Evolutionary conservation across 64 coral and sea anemone species (phyloP), one percentile per base, ranked within the genome.

Genomic region (Porites lutea): DNA sequence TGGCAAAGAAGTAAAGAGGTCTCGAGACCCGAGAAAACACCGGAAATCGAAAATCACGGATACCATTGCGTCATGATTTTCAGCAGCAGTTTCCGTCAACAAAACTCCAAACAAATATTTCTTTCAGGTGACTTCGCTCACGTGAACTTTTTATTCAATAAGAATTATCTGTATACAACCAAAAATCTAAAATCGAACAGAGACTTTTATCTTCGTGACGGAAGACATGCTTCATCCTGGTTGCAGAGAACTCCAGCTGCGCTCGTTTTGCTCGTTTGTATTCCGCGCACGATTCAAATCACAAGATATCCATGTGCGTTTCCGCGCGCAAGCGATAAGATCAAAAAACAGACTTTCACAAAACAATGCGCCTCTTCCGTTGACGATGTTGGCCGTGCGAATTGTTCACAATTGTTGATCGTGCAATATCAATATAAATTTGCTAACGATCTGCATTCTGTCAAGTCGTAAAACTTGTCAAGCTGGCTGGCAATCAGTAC

Each of bases 1-100:
- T 64, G 18, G 15, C 18, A 83, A 67, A 84, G 73, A 52, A 52
- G 11, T 8, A 84, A 84, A 13, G 16, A 13, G 12, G 81, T 10
- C 47, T 50, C 44, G 79, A 82, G 43, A 74, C 71, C 14, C 6
- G 44, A 48, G 27, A 74, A 19, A 6, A 60, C 67, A 66, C 81
- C 61, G 81, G 63, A 84, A 84, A 68, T 52, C 48, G 81, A 69
- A 84, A 84, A 84, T 84, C 81, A 69, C 48, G 48, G 60, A 84
- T 8, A 0, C 71, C 59, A 16, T 84, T 69, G 81, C 81, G 81
- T 84, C 81, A 84, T 84, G 47, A 22, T 67, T 52, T 69, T 22
- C 15, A 52, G 3, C 48, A n/a, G 27, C 4, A 46, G 47, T 19
- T 51, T 78, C 27, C 57, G 57, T 46, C 52, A 79, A 79, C 53